Conservation (phyloP, 2,888 invertebrate genomes). For the Boloria selene region DNA sequence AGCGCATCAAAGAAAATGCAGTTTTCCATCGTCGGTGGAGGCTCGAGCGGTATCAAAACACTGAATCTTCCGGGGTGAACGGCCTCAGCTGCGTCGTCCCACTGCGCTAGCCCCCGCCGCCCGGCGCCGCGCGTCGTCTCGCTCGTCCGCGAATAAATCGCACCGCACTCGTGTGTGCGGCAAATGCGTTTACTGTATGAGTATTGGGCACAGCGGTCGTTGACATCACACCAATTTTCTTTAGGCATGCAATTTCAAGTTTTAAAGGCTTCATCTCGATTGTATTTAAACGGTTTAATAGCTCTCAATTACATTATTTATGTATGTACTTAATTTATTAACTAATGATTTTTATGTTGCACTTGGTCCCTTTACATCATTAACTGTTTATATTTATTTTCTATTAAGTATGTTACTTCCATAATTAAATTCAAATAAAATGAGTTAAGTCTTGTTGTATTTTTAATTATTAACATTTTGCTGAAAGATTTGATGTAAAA, state of each 20-base stretch:
- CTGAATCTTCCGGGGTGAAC: constrained; percentile 82
- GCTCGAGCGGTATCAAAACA: constrained; percentile 81
- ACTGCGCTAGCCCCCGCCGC: constrained; percentile 61
- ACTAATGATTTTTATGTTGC: neutral
- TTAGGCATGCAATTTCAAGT: constrained; percentile 40
- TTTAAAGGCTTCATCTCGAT: constrained; percentile 28
- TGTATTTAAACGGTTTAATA: neutral
- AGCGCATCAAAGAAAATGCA: constrained; percentile 79
- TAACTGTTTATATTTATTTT: neutral
- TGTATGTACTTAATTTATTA: neutral
- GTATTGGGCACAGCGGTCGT: constrained; percentile 78
- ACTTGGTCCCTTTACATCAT: neutral
- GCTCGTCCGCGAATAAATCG: constrained; percentile 72
- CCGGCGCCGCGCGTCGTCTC: constrained; percentile 61
- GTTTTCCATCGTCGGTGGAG: constrained; percentile 74
- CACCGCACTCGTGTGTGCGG: constrained; percentile 66
- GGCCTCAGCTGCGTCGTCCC: constrained; percentile 65
- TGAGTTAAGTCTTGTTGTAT: too few relatives aligned
- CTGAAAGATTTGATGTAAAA: too few relatives aligned
- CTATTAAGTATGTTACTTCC: too few relatives aligned
- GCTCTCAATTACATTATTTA: constrained; percentile 7
- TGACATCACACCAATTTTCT: constrained; percentile 74
- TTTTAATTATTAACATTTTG: too few relatives aligned
- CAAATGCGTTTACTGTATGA: constrained; percentile 78
- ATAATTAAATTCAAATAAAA: too few relatives aligned